Base-by-base conservation (phyloP, 2,888 invertebrate species). In the Tuta absoluta region DNA sequence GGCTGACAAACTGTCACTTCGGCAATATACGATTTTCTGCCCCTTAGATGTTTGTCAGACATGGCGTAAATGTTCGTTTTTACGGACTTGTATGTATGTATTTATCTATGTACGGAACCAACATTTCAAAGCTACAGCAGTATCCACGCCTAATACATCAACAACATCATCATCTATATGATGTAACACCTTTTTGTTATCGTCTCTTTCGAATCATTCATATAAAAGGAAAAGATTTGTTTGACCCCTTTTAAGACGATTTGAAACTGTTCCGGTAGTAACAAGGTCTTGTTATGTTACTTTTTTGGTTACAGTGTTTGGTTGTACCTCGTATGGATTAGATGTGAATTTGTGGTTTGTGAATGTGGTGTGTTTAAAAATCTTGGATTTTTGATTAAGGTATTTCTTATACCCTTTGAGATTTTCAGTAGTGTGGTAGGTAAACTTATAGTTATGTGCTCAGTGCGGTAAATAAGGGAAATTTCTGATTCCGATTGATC, bases 241-340 rank as follows among this genome's bases (percentile, higher is more conserved):
- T 41, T 41, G 41, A 41, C 41, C 41, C 41, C n/a, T 14, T 33
- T 41, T 41, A 14, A 64, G 53, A 64, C 24, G 58, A 21, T 60
- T 53, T 41, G 3, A 14, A 1, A 41, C 41, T n/a, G 41, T 41
- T 41, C 41, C 33, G 33, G 33, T 41, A 41, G 41, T 2, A 41
- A 41, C n/a, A n/a, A n/a, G 1, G 14, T 41, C 14, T 41, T 3
- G 41, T 41, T 33, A 2, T 12, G 41, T 41, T 12, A n/a, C 14
- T 41, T n/a, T 1, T 41, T 41, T 41, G 12, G 41, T 8, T 3
- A 41, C 41, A 41, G 12, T 41, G n/a, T 41, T 3, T 14, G 41
- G 12, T 12, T 14, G 41, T 41, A 41, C 8, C 12, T 41, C 14
- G n/a, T 41, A 3, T 14, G 14, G 41, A 14, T 2, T 41, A 14